Evolutionary conservation across 2,888 invertebrate species (phyloP), one percentile per base, ranked within the genome.

Genomic region (Acanthopleura granulata): DNA sequence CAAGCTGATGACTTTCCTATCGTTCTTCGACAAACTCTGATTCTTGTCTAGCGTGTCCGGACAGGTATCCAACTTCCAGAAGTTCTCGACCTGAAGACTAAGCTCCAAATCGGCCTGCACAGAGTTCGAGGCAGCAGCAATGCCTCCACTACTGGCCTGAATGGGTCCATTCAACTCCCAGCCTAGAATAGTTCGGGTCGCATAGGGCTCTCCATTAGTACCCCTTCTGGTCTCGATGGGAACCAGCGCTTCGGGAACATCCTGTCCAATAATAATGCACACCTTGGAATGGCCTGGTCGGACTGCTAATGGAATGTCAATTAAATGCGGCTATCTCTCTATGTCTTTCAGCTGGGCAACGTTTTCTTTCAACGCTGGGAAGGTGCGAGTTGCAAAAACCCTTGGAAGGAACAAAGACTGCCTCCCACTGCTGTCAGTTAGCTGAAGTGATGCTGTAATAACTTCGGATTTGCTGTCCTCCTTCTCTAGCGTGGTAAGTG

Each of bases 11-110:
- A 72, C 73, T 18, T 18, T 62, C 25, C 66, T 62, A 50, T 77
- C 76, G 89, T 95, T 75, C 96, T 97, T 87, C 96, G 96, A 72
- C 95, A 95, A 90, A 92, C 95, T 72, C 95, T 95, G 77, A 91
- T 96, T 61, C 91, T 95, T 72, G 95, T 97, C 81, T 97, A 97
- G 91, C 92, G 22, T 16, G 16, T 22, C n/a, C 61, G 50, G 61
- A 25, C 49, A 25, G 16, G 49, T 49, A 3, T 78, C 78, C 22
- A 78, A 14, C 30, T 78, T 62, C 74, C 76, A 78, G n/a, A 76
- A 73, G 95, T 74, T 94, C 96, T 87, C 90, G 93, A 94, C 27
- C 92, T 97, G 83, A 96, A 96, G 91, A 95, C 97, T 78, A 94
- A 95, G 69, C 96, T 97, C 14, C 92, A 97, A 74, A 95, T 96